Conservation (phyloP, 1,140 invertebrate species). For the Euwallacea similis region DNA sequence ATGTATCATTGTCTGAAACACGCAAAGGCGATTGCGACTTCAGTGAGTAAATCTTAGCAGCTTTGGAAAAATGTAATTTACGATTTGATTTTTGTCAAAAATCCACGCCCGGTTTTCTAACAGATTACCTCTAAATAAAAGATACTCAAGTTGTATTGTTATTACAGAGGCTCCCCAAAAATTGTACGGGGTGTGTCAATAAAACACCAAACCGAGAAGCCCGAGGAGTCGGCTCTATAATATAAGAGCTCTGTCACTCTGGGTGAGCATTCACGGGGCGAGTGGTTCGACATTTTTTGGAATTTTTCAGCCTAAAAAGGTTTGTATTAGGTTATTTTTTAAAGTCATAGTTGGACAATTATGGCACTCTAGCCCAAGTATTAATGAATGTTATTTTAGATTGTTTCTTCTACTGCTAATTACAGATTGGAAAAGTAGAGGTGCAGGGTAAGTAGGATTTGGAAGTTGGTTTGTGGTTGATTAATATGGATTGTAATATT, state of each 20-base stretch:
- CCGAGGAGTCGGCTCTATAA: constrained; percentile 25
- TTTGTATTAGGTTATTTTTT: background rate
- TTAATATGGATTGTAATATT: background rate
- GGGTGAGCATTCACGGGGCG: constrained; percentile 29
- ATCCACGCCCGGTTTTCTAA: constrained; percentile 24
- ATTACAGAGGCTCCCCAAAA: constrained; percentile 53
- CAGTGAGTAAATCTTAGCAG: constrained; percentile 13
- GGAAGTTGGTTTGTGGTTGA: background rate
- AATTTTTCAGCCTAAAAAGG: constrained; percentile 10
- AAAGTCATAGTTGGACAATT: background rate
- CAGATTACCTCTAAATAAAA: constrained; percentile 16
- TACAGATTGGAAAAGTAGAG: constrained; percentile 27
- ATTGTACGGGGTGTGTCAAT: constrained; percentile 40
- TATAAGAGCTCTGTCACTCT: constrained; percentile 22
- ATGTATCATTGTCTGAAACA: background rate
- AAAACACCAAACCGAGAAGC: constrained; percentile 21
- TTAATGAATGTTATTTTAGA: constrained; percentile 21
- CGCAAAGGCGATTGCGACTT: background rate
- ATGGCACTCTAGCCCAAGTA: background rate
- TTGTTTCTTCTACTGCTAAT: constrained; percentile 8
- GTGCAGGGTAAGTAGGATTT: constrained; percentile 12
- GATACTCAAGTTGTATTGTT: constrained; percentile 48
- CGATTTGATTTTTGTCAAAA: background rate
- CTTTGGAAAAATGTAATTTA: background rate
- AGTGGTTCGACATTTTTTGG: constrained; percentile 28